Conservation (phyloP, 2,888 invertebrate genomes). For the Plagiodera versicolora region DNA sequence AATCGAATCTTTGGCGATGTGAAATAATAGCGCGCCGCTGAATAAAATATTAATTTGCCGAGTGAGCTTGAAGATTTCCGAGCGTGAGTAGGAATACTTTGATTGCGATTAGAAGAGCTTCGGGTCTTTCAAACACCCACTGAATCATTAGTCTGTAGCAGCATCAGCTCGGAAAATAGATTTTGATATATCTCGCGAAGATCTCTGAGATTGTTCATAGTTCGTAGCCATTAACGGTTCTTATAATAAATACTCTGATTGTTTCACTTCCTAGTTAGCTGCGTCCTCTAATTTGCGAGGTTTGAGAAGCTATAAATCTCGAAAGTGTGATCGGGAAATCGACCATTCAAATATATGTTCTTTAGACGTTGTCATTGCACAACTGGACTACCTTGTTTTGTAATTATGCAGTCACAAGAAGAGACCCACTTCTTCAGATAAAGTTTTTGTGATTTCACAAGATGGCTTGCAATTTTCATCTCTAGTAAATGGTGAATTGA, state of each 20-base stretch:
- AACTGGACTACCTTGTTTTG: too few relatives aligned
- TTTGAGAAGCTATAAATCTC: background rate
- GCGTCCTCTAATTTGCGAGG: background rate
- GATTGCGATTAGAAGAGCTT: constrained; percentile 40
- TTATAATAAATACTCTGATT: constrained; percentile 10
- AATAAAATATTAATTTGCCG: constrained; percentile 32
- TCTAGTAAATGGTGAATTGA: too few relatives aligned
- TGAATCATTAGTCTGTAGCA: constrained; percentile 35
- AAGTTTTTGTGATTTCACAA: too few relatives aligned
- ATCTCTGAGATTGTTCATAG: constrained; percentile 12
- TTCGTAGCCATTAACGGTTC: constrained; percentile 10
- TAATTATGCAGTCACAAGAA: too few relatives aligned
- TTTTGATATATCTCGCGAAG: constrained; percentile 22
- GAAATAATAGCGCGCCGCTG: constrained; percentile 17
- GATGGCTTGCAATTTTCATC: too few relatives aligned
- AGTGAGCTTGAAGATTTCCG: constrained; percentile 35
- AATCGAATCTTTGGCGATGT: too few relatives aligned
- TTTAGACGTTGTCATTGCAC: too few relatives aligned
- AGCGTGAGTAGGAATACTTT: constrained; percentile 28
- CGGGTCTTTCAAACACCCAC: constrained; percentile 40
- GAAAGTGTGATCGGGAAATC: background rate
- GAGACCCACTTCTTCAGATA: too few relatives aligned
- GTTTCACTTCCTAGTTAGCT: background rate
- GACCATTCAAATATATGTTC: too few relatives aligned
- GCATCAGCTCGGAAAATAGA: constrained; percentile 23